Evolutionary conservation across 2,113 vertebrate species (phyloP).

Genomic region (Choloepus hoffmanni): DNA sequence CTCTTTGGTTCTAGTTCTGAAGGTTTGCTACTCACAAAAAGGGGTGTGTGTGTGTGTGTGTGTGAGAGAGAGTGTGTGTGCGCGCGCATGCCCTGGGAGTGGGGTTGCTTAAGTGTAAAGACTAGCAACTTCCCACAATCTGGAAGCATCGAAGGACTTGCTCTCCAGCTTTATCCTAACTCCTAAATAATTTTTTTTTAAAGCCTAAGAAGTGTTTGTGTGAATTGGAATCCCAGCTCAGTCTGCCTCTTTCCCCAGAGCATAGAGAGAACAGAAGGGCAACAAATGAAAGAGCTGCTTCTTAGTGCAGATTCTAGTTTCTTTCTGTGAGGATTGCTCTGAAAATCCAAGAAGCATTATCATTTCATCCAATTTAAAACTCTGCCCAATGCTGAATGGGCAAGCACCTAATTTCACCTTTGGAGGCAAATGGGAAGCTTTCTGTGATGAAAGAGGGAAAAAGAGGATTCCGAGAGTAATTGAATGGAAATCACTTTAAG

Average conservation of each 20-base stretch:
- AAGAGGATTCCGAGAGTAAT: constrained; percentile 80
- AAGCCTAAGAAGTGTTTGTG: neutral
- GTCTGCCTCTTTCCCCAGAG: neutral
- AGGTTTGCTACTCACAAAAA: neutral
- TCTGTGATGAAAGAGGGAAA: constrained; percentile 73
- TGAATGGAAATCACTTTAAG: constrained; percentile 83
- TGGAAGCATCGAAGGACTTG: accelerated
- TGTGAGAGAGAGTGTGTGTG: too few relatives aligned
- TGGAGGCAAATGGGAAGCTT: constrained; percentile 72
- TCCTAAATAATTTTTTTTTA: constrained; percentile 18
- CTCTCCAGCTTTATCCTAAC: neutral
- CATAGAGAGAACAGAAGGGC: neutral
- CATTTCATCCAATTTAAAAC: constrained; percentile 80
- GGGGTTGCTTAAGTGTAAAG: neutral
- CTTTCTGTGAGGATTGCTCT: constrained; percentile 61
- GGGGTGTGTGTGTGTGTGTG: too few relatives aligned
- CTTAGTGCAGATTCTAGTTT: constrained; percentile 39
- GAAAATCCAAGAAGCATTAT: constrained; percentile 75
- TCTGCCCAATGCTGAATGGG: constrained; percentile 73
- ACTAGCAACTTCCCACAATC: neutral
- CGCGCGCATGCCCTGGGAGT: too few relatives aligned
- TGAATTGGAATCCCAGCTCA: constrained; percentile 26
- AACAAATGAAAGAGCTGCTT: neutral
- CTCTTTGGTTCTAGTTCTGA: neutral
- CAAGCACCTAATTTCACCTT: constrained; percentile 81